phyloP scores from a whole-genome alignment of 2,797 vertebrate genomes.

The Clarias laeviceps region DNA sequence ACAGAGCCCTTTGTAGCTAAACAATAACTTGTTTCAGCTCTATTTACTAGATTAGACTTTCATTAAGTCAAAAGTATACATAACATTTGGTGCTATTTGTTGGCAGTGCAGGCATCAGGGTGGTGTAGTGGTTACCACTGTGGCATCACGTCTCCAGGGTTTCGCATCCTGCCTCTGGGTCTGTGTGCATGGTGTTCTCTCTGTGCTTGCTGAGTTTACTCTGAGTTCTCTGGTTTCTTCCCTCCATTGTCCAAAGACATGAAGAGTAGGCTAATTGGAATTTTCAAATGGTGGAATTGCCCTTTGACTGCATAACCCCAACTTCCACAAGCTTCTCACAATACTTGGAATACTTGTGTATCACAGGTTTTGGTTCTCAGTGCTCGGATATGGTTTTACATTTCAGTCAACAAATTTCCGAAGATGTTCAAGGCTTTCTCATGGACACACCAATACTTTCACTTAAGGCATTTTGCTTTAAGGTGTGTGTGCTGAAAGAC shows the following conservation, averaged over 20 bases:
- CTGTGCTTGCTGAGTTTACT: no score
- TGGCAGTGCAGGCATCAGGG: no score
- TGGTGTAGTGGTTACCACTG: no score
- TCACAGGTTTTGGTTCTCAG: not conserved
- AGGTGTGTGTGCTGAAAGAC: not conserved
- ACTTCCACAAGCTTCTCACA: not conserved
- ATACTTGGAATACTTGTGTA: not conserved
- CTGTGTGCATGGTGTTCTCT: no score
- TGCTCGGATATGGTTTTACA: not conserved
- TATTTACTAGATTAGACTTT: not conserved
- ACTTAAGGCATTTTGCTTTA: not conserved
- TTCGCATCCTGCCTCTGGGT: no score
- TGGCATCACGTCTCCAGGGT: no score
- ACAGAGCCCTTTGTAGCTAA: not conserved
- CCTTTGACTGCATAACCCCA: not conserved
- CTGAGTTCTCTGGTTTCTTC: no score
- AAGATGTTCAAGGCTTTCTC: not conserved
- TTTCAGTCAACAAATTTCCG: not conserved
- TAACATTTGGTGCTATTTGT: not conserved
- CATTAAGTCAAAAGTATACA: not conserved
- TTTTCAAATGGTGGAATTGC: not conserved
- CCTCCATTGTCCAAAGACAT: no score
- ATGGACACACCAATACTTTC: not conserved
- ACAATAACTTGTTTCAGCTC: not conserved
- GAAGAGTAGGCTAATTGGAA: no score